phyloP scores from a whole-genome alignment of 2,797 vertebrate genomes.

The Ceryle rudis region DNA sequence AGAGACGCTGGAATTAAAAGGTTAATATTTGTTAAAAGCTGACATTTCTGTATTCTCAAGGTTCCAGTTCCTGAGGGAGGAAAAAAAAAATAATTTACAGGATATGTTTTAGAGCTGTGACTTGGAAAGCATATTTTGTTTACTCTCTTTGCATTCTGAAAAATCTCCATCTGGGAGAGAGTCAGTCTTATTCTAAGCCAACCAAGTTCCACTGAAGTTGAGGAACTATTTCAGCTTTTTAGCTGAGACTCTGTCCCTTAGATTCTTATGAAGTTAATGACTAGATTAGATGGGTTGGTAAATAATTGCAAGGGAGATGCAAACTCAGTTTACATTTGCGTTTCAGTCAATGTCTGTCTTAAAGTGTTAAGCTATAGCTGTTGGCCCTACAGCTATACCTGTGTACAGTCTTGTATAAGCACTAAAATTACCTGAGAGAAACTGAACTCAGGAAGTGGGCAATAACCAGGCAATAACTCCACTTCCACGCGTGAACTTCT shows the following conservation, averaged over 20 bases:
- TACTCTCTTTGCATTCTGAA: slow-evolving; percentile 12
- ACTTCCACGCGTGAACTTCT: neutral
- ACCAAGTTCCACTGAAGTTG: neutral
- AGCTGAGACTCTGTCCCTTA: neutral
- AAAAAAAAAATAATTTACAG: slow-evolving; percentile 1
- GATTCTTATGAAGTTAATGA: neutral
- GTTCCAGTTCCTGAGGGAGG: neutral
- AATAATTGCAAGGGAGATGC: neutral
- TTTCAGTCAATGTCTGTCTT: neutral
- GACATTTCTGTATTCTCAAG: slow-evolving; percentile 29
- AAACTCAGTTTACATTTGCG: neutral
- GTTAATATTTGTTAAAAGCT: slow-evolving; percentile 69
- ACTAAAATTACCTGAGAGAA: neutral
- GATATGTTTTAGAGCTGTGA: neutral
- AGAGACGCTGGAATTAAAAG: slow-evolving; percentile 52
- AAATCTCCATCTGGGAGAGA: neutral
- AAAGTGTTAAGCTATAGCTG: neutral
- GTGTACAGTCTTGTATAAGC: neutral
- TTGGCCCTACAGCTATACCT: neutral
- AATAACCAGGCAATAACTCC: neutral
- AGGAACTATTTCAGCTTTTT: neutral
- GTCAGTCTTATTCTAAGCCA: neutral
- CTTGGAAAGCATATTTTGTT: slow-evolving; percentile 36
- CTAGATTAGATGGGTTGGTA: slow-evolving; percentile 24
- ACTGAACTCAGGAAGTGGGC: neutral